Percentiles rank a stretch among this genome's conserved stretches.
Conservation (phyloP, 2,888 invertebrate species). For the Drosophila bunnanda region DNA sequence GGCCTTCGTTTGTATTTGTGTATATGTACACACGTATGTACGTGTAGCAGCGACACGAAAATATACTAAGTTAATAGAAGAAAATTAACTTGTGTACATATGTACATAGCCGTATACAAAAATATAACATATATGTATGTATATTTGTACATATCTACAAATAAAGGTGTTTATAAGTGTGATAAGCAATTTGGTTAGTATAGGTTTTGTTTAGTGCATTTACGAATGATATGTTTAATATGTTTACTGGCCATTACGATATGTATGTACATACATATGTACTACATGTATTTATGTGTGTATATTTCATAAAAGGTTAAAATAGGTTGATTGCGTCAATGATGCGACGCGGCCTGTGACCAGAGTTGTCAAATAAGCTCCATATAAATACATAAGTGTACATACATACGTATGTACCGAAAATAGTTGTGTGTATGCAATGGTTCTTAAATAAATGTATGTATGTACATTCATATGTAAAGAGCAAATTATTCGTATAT, state of each 20-base stretch:
- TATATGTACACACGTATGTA: slow-evolving; percentile 8
- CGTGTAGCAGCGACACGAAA: neutral
- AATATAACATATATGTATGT: too few species aligned
- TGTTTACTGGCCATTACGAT: slow-evolving; percentile 28
- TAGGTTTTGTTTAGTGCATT: slow-evolving; percentile 1
- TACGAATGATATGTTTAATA: slow-evolving; percentile 2
- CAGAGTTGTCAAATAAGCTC: slow-evolving; percentile 71
- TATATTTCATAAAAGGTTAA: slow-evolving; percentile 38
- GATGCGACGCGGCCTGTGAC: slow-evolving; percentile 41
- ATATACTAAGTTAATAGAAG: slow-evolving; percentile 9
- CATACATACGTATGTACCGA: slow-evolving; percentile 2
- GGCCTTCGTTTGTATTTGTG: slow-evolving; percentile 3
- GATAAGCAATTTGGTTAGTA: neutral
- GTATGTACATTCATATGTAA: neutral
- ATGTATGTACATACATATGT: slow-evolving; percentile 6
- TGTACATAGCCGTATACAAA: slow-evolving; percentile 6
- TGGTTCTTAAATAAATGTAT: neutral
- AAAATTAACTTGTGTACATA: neutral
- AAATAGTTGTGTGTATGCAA: slow-evolving; percentile 8
- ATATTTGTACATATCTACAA: slow-evolving; percentile 2
- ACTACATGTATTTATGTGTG: neutral
- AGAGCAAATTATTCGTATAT: neutral
- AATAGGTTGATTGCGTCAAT: slow-evolving; percentile 79
- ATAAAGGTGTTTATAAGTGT: neutral
- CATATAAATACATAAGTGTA: slow-evolving; percentile 4